Evolutionary conservation across 2,888 invertebrate species (phyloP).

Genomic region (Tiliacea citrago): DNA sequence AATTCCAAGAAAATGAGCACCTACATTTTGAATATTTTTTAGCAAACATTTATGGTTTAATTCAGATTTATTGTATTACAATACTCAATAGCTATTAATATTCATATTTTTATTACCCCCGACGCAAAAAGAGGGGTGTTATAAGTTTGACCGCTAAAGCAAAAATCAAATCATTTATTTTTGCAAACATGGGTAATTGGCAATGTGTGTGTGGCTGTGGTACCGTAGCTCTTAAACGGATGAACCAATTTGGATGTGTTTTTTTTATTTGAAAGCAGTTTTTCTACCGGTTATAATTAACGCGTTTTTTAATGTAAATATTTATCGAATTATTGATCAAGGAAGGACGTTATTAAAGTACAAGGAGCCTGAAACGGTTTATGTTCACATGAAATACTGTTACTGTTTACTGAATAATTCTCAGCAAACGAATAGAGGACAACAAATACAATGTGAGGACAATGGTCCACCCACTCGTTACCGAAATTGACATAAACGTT

Average conservation of each 20-base stretch:
- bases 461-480: conserved; percentile 7
- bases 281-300: too few relatives aligned
- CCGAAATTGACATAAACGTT: conserved; percentile 3
- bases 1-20: conserved; percentile 2
- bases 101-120: too few relatives aligned
- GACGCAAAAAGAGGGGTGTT: too few relatives aligned
- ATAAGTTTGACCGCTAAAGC: too few relatives aligned
- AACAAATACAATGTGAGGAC: conserved; percentile 29
- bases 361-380: neutral
- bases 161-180: too few relatives aligned
- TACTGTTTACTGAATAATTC: conserved; percentile 18
- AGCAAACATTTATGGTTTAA: conserved; percentile 22
- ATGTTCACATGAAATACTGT: conserved; percentile 15
- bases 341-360: neutral
- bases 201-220: too few relatives aligned
- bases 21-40: conserved; percentile 20
- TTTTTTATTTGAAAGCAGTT: too few relatives aligned
- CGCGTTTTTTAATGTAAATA: too few relatives aligned
- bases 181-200: too few relatives aligned
- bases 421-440: neutral
- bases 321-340: neutral
- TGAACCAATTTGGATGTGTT: too few relatives aligned
- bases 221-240: too few relatives aligned
- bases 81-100: neutral
- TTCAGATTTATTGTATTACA: neutral